phyloP scores from a whole-genome alignment of 2,797 vertebrate species.

The Gadopsis bispinosus region DNA sequence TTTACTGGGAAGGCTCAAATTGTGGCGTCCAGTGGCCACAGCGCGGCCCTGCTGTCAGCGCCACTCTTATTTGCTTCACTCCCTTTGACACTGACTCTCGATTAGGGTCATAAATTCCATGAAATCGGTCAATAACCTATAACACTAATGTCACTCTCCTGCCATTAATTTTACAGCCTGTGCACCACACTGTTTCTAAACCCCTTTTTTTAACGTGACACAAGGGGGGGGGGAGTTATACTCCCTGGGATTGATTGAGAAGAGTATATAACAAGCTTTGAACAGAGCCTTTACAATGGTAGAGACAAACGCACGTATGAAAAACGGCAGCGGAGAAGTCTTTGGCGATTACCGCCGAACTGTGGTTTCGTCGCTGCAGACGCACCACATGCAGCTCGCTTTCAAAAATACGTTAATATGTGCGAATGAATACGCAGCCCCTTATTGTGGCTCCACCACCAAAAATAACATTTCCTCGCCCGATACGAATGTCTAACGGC shows the following conservation, averaged over 20 bases:
- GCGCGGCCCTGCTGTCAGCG: slow-evolving; percentile 60
- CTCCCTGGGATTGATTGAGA: slow-evolving; percentile 73
- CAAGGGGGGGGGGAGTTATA: slow-evolving; percentile 44
- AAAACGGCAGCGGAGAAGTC: background rate
- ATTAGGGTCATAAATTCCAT: slow-evolving; percentile 84
- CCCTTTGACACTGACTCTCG: slow-evolving; percentile 77
- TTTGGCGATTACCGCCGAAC: background rate
- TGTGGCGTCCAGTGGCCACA: slow-evolving; percentile 63
- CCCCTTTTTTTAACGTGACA: slow-evolving; percentile 67
- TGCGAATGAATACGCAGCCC: background rate
- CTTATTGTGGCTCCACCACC: background rate
- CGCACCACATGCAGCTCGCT: background rate
- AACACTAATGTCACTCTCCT: slow-evolving; percentile 84
- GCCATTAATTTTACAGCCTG: slow-evolving; percentile 79
- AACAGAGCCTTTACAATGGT: slow-evolving; percentile 61
- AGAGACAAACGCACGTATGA: slow-evolving; percentile 52
- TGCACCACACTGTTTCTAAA: slow-evolving; percentile 75
- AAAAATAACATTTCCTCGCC: background rate
- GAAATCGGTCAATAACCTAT: slow-evolving; percentile 86
- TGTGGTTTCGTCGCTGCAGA: background rate
- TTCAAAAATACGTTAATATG: background rate
- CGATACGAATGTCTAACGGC: background rate
- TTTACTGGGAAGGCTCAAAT: slow-evolving; percentile 70
- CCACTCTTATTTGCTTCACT: slow-evolving; percentile 77
- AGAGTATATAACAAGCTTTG: slow-evolving; percentile 72